Base-by-base conservation (phyloP, 2,797 vertebrate species). In the Meda fulgida region DNA sequence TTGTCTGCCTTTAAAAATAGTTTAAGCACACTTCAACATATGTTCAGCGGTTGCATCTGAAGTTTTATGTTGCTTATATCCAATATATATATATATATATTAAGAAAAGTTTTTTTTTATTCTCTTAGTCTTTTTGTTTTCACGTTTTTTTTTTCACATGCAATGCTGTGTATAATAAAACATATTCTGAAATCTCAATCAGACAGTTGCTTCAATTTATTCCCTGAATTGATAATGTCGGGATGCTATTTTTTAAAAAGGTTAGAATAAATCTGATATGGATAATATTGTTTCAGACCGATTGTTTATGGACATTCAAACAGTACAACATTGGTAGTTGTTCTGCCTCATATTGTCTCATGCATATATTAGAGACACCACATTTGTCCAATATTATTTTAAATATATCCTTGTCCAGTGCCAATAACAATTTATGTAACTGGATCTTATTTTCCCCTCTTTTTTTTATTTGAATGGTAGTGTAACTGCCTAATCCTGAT, bases 401-500 rank as follows among this genome's bases (percentile, higher is more conserved):
- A 90, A 92, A 93, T 93, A 89, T 93, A 92, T 87, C 87, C 92
- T 93, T 95, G 94, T 94, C 90, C 92, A 93, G 95, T 96, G 95
- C 95, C 96, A 96, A 96, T 95, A 92, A 92, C 92, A 94, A 93
- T 96, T 96, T 92, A 92, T 95, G 91, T 94, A 94, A 93, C 94
- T 95, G 92, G 93, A 94, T 92, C 87, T 87, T 91, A 18, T 51
- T 92, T 92, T 93, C 4, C 86, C 81, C 91, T 89, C 90, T 93
- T 92, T 92, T 88, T 93, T 31, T 93, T 93, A 93, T 85, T 91
- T 83, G 90, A 88, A 93, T 95, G 91, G 93, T 92, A 92, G 92
- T 93, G 93, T 94, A 94, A 95, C 88, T 95, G 93, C 94, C 92
- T 95, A 94, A 94, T 94, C 93, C 95, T 96, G 95, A 94, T 96